Evolutionary conservation across 1,140 invertebrate species (phyloP), one percentile per base, ranked within the genome.

Genomic region (Drosophila lacteicornis): DNA sequence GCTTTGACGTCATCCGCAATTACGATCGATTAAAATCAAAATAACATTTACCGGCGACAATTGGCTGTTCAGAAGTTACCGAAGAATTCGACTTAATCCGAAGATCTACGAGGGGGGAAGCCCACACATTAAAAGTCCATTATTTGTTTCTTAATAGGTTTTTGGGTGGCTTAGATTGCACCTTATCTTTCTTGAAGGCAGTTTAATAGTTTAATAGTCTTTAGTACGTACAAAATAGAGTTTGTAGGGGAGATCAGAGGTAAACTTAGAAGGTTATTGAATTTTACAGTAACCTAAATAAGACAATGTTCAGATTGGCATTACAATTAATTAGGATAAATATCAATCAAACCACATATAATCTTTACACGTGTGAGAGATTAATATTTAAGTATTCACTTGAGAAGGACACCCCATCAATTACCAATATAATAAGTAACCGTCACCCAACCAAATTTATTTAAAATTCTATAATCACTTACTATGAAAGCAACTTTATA

Each of bases 11-110:
- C 75, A 79, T 70, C 62, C 58, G 66, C 65, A 56, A 57, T 62
- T 78, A 66, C 69, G 67, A 84, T 88, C 80, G 84, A 87, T 83
- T 88, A 80, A 88, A 75, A 80, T 83, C 75, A 56, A 47, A 77
- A 77, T 68, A 77, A 75, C 58, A 75, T 75, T 75, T 75, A 75
- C 71, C 71, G 71, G 71, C 70, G 71, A 55, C 71, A 75, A 75
- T 56, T 53, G 45, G n/a, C 36, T 62, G 36, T 22, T n/a, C 17
- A 22, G 53, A 57, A 57, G 61, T 42, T 75, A 36, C 33, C 19
- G 33, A 62, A 46, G 56, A 63, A 45, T 56, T 33, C 36, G 5
- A 45, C 4, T n/a, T 55, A 55, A 59, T 49, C 22, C 1, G 1
- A 40, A 36, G 53, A 80, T 71, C 46, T 76, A 11, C 15, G 2